Evolutionary conservation across 2,888 invertebrate species (phyloP).

Genomic region (Nomada goodeniana): DNA sequence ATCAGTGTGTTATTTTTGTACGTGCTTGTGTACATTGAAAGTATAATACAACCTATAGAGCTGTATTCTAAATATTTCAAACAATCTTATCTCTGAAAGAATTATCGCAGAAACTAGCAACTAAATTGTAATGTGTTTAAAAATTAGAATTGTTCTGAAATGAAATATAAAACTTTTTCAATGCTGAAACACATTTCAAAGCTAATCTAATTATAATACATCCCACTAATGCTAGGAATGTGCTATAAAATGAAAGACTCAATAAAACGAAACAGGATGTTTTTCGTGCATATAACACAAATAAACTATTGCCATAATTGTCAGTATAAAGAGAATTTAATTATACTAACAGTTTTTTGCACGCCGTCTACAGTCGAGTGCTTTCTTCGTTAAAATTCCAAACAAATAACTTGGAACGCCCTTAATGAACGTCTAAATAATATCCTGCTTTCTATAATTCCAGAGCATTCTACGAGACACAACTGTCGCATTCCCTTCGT

Average conservation of each 20-base stretch:
- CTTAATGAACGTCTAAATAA: slow-evolving; percentile 20
- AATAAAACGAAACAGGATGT: not conserved
- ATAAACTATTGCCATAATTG: not conserved
- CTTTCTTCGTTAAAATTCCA: slow-evolving; percentile 8
- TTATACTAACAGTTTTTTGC: not conserved
- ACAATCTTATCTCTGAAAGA: too few species aligned
- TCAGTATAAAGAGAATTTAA: not conserved
- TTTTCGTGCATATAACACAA: too few species aligned
- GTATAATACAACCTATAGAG: not conserved
- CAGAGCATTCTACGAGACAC: not conserved
- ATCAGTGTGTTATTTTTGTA: not conserved
- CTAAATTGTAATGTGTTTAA: too few species aligned
- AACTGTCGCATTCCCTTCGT: slow-evolving; percentile 16
- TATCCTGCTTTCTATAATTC: slow-evolving; percentile 5
- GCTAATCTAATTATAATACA: too few species aligned
- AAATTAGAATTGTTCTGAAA: too few species aligned
- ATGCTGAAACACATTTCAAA: not conserved
- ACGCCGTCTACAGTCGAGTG: not conserved
- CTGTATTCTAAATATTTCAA: not conserved
- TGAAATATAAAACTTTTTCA: not conserved
- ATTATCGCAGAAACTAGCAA: too few species aligned
- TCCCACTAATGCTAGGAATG: too few species aligned
- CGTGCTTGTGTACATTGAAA: not conserved
- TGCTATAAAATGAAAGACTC: not conserved
- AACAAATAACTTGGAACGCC: not conserved